These are phyloP conservation scores for Galleria mellonella DNA, from an alignment of 1,140 invertebrate species.

Conservation along the genomic window DNA sequence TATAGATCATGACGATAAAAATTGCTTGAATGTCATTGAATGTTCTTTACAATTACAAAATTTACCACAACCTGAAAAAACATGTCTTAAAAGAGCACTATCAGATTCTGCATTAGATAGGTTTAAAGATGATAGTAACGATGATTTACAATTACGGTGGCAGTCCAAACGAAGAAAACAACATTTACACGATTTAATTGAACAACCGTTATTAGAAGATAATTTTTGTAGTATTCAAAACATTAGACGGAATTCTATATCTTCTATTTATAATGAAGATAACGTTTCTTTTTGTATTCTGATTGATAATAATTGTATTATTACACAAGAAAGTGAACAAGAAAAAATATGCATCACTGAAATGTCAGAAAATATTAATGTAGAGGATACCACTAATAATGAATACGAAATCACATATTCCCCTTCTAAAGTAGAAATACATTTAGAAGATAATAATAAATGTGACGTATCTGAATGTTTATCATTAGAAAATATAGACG, in stretches of 20 bases:
- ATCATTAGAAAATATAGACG: slow-evolving; percentile 14
- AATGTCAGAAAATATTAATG: slow-evolving; percentile 19
- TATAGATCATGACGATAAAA: too few species aligned
- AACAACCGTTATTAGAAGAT: background rate
- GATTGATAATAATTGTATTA: slow-evolving; percentile 52
- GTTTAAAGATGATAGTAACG: slow-evolving; percentile 14
- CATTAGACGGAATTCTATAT: slow-evolving; percentile 54
- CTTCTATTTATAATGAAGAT: slow-evolving; percentile 47
- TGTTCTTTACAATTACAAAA: background rate
- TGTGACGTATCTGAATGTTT: slow-evolving; percentile 4
- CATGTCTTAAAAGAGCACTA: slow-evolving; percentile 46
- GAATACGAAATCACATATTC: too few species aligned
- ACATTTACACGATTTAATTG: slow-evolving; percentile 13
- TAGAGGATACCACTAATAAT: too few species aligned
- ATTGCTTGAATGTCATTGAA: background rate
- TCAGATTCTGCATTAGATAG: slow-evolving; percentile 51
- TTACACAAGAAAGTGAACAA: slow-evolving; percentile 42
- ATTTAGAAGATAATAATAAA: too few species aligned
- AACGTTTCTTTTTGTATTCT: slow-evolving; percentile 56
- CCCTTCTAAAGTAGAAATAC: too few species aligned
- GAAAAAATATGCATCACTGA: slow-evolving; percentile 44
- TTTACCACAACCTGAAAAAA: background rate
- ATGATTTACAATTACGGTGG: slow-evolving; percentile 15
- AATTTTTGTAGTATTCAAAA: slow-evolving; percentile 40
- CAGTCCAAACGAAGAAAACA: slow-evolving; percentile 32